Evolutionary conservation across 1,140 invertebrate species (phyloP), one percentile per base, ranked within the genome.

Genomic region (Sipha flava): DNA sequence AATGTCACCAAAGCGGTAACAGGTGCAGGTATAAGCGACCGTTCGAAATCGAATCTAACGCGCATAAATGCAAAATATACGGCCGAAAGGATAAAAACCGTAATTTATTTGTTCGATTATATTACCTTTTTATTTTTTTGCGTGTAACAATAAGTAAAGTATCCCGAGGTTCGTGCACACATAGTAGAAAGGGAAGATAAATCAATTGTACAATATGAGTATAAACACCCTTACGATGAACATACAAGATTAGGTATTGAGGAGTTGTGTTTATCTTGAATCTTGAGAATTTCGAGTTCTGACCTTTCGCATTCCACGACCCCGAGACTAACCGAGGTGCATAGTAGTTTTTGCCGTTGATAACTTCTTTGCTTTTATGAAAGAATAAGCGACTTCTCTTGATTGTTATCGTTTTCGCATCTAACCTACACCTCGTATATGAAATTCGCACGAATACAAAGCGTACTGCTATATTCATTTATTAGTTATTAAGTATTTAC

Each of bases 221-320:
- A 68, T 14, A 4, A 34, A 1, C 64, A 43, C 64, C 59, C 59
- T 64, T 37, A 37, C 14, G 64, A 68, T 43, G 37, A 43, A 43
- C 64, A 68, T 29, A 7, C 29, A 26, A 68, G 64, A 68, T 68
- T 43, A 43, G 21, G 14, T 31, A 68, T 68, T 40, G 34, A 43
- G 14, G n/a, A 37, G n/a, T 34, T 64, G 34, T 26, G 37, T 68
- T 68, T 68, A 68, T 68, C 64, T 68, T 0, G 21, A 40, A 68
- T 68, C 64, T 68, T 10, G 64, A 43, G 64, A 68, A 68, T 68
- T 68, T 68, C 62, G n/a, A 64, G 62, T 64, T 34, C 37, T 21
- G 37, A 68, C 64, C 64, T 68, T 43, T 68, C 37, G 37, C 64
- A 68, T 68, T 68, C 64, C 64, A 21, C 12, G 64, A 68, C 64